These are phyloP conservation scores for Campylorhamphus procurvoides DNA, from an alignment of 2,113 vertebrate species.

Conservation along the genomic window DNA sequence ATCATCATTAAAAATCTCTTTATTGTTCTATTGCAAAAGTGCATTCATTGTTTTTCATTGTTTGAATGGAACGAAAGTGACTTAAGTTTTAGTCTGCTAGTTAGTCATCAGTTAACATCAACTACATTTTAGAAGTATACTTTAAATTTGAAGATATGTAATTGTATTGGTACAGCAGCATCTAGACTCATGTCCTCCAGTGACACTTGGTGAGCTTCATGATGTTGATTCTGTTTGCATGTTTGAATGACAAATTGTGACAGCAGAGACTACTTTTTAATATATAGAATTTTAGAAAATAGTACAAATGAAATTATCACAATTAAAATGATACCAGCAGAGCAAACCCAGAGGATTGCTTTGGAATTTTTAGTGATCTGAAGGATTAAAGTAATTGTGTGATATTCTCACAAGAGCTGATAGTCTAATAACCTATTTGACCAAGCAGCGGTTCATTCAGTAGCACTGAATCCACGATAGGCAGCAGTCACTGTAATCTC, in stretches of 20 bases:
- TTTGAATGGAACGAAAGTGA: background rate
- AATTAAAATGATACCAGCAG: background rate
- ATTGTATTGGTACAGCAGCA: background rate
- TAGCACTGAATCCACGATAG: background rate
- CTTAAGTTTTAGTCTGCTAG: background rate
- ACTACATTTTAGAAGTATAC: background rate
- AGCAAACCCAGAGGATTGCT: background rate
- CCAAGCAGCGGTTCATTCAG: background rate
- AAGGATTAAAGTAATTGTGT: background rate
- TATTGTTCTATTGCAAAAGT: background rate
- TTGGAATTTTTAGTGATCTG: background rate
- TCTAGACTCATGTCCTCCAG: background rate
- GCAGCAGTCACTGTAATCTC: background rate
- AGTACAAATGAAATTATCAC: background rate
- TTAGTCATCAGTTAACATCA: background rate
- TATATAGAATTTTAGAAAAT: background rate
- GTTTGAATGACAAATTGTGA: background rate
- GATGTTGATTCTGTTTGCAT: background rate
- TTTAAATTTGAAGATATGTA: background rate
- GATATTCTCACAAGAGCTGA: background rate
- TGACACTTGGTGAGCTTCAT: background rate
- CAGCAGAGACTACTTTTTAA: background rate
- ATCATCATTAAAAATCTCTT: background rate
- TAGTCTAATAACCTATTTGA: background rate
- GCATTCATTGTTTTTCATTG: background rate